Conservation (phyloP, 2,888 invertebrate genomes). For the Furcula furcula region DNA sequence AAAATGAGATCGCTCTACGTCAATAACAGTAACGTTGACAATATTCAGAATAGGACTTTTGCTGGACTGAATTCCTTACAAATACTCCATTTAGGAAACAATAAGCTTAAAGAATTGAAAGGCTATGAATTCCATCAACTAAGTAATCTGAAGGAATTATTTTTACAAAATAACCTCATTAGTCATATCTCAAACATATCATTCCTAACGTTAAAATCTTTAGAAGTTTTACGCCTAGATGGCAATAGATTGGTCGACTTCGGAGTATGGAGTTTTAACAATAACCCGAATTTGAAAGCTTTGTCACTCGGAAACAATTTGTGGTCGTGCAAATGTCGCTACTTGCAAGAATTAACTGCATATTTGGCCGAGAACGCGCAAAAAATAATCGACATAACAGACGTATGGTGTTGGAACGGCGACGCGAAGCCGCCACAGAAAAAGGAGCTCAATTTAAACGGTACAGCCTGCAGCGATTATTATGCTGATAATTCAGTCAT, state of each 20-base stretch:
- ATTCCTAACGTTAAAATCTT: slow-evolving; percentile 87
- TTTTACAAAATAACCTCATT: slow-evolving; percentile 92
- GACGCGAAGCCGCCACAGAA: slow-evolving; percentile 88
- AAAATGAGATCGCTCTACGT: slow-evolving; percentile 93
- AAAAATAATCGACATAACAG: slow-evolving; percentile 89
- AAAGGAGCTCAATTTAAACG: slow-evolving; percentile 91
- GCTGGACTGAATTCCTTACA: slow-evolving; percentile 90
- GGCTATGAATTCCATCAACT: slow-evolving; percentile 93
- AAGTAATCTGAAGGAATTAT: slow-evolving; percentile 89
- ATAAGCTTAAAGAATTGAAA: slow-evolving; percentile 88
- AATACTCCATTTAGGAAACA: slow-evolving; percentile 92
- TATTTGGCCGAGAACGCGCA: slow-evolving; percentile 92
- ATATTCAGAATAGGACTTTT: slow-evolving; percentile 95
- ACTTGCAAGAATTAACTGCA: slow-evolving; percentile 90
- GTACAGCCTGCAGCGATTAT: slow-evolving; percentile 93
- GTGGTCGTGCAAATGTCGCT: slow-evolving; percentile 96
- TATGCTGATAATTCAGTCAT: slow-evolving; percentile 92
- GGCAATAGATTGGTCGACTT: slow-evolving; percentile 91
- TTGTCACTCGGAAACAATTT: slow-evolving; percentile 91
- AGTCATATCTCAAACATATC: slow-evolving; percentile 90
- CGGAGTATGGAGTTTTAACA: slow-evolving; percentile 88
- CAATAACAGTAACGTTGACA: slow-evolving; percentile 91
- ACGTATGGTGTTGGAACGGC: slow-evolving; percentile 91
- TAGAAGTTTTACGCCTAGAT: slow-evolving; percentile 90
- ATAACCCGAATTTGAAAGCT: slow-evolving; percentile 86